A percentile compares a stretch with the other conserved stretches of the same genome.
phyloP scores from a whole-genome alignment of 2,888 invertebrate species.

The Entomobrya proxima region DNA sequence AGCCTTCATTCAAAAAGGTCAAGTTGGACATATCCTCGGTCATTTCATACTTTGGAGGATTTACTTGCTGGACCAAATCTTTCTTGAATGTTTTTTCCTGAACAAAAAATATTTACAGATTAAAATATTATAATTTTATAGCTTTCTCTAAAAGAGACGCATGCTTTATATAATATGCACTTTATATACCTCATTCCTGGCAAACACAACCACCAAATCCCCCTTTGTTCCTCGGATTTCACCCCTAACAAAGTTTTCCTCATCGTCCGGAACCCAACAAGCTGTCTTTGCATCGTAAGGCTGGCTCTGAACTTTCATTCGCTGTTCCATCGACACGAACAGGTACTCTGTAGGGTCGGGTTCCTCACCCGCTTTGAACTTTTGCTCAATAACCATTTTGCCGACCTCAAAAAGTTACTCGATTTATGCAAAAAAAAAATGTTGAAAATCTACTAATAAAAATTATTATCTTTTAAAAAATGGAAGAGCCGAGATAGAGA shows the following conservation, averaged over 20 bases:
- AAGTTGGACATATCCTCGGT: slow-evolving; percentile 98
- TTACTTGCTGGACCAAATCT: slow-evolving; percentile 95
- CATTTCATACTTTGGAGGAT: slow-evolving; percentile 99
- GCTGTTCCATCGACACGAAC: slow-evolving; percentile 94
- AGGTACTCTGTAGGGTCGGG: slow-evolving; percentile 96
- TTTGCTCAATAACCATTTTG: slow-evolving; percentile 71
- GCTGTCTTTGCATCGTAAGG: slow-evolving; percentile 99
- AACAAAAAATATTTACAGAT: neutral
- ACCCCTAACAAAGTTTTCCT: slow-evolving; percentile 97
- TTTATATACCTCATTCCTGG: slow-evolving; percentile 60
- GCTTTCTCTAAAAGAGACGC: too few species aligned
- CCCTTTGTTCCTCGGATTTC: slow-evolving; percentile 99
- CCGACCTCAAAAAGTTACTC: neutral
- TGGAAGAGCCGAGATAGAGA: slow-evolving; percentile 37
- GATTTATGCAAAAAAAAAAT: slow-evolving; percentile 20
- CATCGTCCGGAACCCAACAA: slow-evolving; percentile 99
- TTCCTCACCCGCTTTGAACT: slow-evolving; percentile 79
- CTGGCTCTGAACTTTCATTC: slow-evolving; percentile 98
- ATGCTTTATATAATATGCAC: too few species aligned
- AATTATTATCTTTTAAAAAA: slow-evolving; percentile 46
- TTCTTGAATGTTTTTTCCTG: slow-evolving; percentile 97
- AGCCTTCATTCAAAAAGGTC: slow-evolving; percentile 99
- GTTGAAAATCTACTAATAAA: slow-evolving; percentile 40
- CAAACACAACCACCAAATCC: slow-evolving; percentile 91
- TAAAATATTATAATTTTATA: neutral